Evolutionary conservation across 2,113 vertebrate genomes (phyloP).

Genomic region (Lophochroa leadbeateri): DNA sequence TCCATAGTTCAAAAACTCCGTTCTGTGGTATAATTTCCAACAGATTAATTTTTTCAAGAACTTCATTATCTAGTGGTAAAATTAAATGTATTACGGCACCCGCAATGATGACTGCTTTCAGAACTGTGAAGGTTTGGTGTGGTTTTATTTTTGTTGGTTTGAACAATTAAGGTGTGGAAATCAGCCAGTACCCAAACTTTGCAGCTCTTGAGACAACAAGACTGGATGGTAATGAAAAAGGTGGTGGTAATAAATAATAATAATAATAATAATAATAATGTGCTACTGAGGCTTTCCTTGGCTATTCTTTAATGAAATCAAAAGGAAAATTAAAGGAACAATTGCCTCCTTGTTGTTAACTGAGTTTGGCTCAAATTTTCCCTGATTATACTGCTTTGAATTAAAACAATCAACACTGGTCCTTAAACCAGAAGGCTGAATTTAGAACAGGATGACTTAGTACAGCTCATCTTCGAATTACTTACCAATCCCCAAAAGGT

Average conservation of each 20-base stretch:
- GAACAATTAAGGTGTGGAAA: not conserved
- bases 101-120: not conserved
- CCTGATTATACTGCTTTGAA: not conserved
- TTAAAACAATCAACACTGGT: not conserved
- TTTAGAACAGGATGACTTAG: not conserved
- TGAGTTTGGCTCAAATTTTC: not conserved
- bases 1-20: not conserved
- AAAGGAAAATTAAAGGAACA: slow-evolving; percentile 9
- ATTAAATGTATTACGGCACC: not conserved
- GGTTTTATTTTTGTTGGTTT: slow-evolving; percentile 9
- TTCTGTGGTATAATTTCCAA: not conserved
- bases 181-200: not conserved
- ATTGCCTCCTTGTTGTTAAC: not conserved
- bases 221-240: not conserved
- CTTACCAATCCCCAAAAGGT: not conserved
- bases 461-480: not conserved
- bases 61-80: not conserved
- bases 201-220: not conserved
- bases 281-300: not conserved
- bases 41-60: not conserved
- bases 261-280: not conserved
- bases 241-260: not conserved
- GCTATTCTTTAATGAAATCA: not conserved
- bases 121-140: not conserved
- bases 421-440: not conserved